phyloP scores from a whole-genome alignment of 2,113 vertebrate genomes.

The Xiphias gladius region DNA sequence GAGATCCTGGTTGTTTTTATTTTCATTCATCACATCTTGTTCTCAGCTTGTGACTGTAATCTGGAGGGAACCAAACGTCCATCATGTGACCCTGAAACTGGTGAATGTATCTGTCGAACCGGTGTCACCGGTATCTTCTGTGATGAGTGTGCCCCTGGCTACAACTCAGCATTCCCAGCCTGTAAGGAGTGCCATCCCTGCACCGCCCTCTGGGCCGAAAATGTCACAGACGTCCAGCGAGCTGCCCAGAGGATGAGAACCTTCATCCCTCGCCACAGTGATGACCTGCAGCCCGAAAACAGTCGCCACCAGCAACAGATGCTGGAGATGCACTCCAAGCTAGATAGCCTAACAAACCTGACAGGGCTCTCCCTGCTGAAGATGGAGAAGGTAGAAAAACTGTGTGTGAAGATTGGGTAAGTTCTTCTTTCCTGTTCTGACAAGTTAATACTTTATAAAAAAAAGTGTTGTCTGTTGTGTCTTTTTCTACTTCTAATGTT shows the following conservation, averaged over 20 bases:
- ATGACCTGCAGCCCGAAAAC: constrained; percentile 43
- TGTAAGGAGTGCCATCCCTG: constrained; percentile 88
- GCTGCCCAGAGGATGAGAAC: constrained; percentile 76
- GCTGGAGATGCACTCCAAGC: constrained; percentile 76
- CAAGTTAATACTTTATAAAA: neutral
- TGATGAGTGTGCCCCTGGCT: constrained; percentile 81
- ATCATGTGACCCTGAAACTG: constrained; percentile 86
- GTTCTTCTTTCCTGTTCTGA: neutral
- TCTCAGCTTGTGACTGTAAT: constrained; percentile 88
- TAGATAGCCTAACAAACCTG: constrained; percentile 75
- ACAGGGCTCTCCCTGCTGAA: constrained; percentile 65
- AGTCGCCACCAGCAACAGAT: constrained; percentile 73
- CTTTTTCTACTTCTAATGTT: no score
- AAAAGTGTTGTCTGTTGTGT: no score
- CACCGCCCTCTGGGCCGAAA: constrained; percentile 82
- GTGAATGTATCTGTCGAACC: constrained; percentile 82
- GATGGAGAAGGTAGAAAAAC: constrained; percentile 76
- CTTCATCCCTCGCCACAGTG: constrained; percentile 38
- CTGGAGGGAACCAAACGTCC: constrained; percentile 83
- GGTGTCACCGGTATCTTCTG: constrained; percentile 86
- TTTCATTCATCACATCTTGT: fast-evolving
- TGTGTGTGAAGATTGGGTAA: constrained; percentile 81
- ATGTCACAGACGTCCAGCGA: constrained; percentile 77
- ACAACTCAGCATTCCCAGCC: constrained; percentile 83
- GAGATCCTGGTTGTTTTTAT: neutral